phyloP scores from a whole-genome alignment of 2,888 invertebrate species.

The Salticus scenicus region DNA sequence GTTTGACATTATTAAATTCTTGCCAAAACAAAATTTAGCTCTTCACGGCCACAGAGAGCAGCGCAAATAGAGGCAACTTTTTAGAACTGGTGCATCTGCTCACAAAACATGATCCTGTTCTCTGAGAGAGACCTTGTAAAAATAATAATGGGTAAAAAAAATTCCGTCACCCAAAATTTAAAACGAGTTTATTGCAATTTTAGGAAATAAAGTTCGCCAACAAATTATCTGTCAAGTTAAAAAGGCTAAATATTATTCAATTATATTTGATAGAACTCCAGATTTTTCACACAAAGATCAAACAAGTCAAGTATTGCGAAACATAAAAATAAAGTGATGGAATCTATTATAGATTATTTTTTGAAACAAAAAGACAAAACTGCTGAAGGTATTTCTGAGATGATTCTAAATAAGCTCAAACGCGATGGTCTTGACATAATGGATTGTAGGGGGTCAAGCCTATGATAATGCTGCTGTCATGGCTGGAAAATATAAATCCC shows the following conservation, averaged over 20 bases:
- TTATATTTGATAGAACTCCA: slow-evolving; percentile 22
- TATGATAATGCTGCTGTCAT: slow-evolving; percentile 22
- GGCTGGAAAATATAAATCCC: slow-evolving; percentile 23
- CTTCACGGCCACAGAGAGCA: too few species aligned
- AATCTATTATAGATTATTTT: slow-evolving; percentile 19
- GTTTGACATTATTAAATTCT: too few species aligned
- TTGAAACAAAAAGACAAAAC: slow-evolving; percentile 17
- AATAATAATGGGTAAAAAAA: slow-evolving; percentile 8
- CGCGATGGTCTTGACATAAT: slow-evolving; percentile 18
- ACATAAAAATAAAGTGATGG: not conserved
- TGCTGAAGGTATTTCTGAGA: slow-evolving; percentile 19
- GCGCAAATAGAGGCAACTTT: not conserved
- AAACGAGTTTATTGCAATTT: slow-evolving; percentile 5
- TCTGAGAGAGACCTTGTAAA: not conserved
- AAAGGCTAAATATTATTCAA: slow-evolving; percentile 17
- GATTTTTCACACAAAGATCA: slow-evolving; percentile 23
- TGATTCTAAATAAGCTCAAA: slow-evolving; percentile 7
- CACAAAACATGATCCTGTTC: not conserved
- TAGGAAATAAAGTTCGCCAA: slow-evolving; percentile 19
- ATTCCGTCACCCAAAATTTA: slow-evolving; percentile 13
- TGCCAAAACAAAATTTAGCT: too few species aligned
- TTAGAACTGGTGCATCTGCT: too few species aligned
- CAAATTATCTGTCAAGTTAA: slow-evolving; percentile 20
- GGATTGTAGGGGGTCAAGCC: slow-evolving; percentile 24
- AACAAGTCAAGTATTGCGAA: not conserved